These are phyloP conservation scores for Podarcis muralis DNA, from an alignment of 2,113 vertebrate genomes.

Conservation along the genomic window DNA sequence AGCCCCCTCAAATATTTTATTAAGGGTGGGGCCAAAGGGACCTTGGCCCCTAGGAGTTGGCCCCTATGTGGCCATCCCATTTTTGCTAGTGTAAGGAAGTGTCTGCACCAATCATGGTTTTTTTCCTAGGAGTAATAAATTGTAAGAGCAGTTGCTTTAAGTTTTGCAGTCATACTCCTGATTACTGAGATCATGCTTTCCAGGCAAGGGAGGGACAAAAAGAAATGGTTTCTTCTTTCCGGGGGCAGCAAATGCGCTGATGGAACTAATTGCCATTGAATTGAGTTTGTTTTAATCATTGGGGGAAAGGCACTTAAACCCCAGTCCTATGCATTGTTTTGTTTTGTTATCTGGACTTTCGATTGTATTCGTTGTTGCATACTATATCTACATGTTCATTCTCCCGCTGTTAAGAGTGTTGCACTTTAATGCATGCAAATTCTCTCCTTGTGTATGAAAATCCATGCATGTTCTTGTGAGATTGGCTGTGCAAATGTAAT, in stretches of 20 bases:
- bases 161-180: not conserved
- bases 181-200: not conserved
- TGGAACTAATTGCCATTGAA: not conserved
- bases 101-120: not conserved
- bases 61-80: not conserved
- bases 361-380: not conserved
- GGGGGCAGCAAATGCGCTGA: not conserved
- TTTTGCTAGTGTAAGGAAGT: not conserved
- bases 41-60: not conserved
- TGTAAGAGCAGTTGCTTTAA: not conserved
- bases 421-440: not conserved
- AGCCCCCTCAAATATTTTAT: not conserved
- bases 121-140: not conserved
- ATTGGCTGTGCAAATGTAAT: not conserved
- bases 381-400: not conserved
- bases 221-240: not conserved
- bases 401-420: not conserved
- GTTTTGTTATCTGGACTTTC: not conserved
- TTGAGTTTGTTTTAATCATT: not conserved
- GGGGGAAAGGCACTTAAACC: not conserved
- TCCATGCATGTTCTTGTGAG: not conserved
- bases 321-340: not conserved
- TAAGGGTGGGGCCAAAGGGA: too few relatives aligned
- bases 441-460: not conserved
- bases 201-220: too few relatives aligned